Evolutionary conservation across 2,113 vertebrate species (phyloP), one percentile per base, ranked within the genome.

Genomic region (Gallinago undulata): DNA sequence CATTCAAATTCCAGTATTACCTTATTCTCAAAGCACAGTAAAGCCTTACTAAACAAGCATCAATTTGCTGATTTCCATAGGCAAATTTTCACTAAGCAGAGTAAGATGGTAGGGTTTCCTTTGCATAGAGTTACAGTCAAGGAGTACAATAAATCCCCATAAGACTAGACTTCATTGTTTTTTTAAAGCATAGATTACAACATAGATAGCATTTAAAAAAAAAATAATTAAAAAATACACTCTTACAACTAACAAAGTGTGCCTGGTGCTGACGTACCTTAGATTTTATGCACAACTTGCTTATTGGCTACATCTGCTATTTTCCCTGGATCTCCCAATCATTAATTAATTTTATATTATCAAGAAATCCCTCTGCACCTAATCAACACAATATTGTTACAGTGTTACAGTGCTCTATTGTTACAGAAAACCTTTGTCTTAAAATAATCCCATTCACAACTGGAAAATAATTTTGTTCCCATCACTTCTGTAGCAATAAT

Each of bases 31-130:
- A 64, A 69, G 73, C 57, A 93, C 74, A 79, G 56, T 53, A 60
- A 92, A 94, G 48, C 33, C 39, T 91, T 66, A 53, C 30, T 63
- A 88, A 89, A 67, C 69, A 87, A 67, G 83, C 64, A 79, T 28
- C 83, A 27, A 43, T 94, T 88, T 86, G 64, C 80, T 94, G 28
- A 90, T 89, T 45, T 89, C 76, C 43, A 75, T 35, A 88, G 78
- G 63, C 80, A 95, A 93, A 92, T 90, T 94, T 82, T 92, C 87
- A 90, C 66, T 77, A 57, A 74, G 56, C n/a, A 67, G 64, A 86
- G 30, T 69, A 56, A 79, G 75, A 73, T 7, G 2, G 45, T 13
- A 55, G 28, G 33, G 37, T 80, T 90, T 92, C 73, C 55, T 92
- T 86, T 95, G 79, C 90, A 73, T 3, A 88, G 53, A 72, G 63